A percentile compares a stretch with the other conserved stretches of the same genome.
These are phyloP conservation scores for Podarcis siculus DNA, from an alignment of 2,797 vertebrate genomes.

Conservation along the genomic window DNA sequence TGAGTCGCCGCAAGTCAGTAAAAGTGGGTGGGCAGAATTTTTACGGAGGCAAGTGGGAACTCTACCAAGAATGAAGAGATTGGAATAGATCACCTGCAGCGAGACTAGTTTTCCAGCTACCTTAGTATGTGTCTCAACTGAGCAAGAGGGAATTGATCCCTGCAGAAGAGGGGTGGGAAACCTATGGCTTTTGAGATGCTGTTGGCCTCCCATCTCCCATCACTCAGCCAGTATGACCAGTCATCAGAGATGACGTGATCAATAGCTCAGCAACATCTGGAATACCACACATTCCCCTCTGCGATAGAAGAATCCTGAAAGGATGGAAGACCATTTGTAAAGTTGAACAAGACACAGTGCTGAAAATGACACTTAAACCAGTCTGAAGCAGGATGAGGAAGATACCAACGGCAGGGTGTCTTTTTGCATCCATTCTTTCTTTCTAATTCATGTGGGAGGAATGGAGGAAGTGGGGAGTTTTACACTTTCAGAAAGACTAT, in stretches of 20 bases:
- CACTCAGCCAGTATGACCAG: no score
- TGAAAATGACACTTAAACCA: not conserved
- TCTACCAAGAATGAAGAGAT: not conserved
- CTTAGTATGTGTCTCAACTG: not conserved
- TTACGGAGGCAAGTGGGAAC: no score
- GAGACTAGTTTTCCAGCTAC: not conserved
- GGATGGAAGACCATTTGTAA: not conserved
- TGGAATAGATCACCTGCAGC: not conserved
- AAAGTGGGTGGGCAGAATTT: not conserved
- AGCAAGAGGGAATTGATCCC: not conserved
- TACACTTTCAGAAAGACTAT: not conserved
- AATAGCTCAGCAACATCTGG: no score
- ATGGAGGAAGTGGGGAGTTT: not conserved
- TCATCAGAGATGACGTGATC: no score
- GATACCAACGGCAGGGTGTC: not conserved
- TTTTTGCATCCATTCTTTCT: not conserved
- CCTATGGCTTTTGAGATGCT: no score
- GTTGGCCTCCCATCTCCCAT: no score
- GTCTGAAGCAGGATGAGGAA: not conserved
- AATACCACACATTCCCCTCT: no score
- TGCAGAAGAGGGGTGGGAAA: not conserved
- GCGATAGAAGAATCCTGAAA: not conserved
- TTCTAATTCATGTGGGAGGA: not conserved
- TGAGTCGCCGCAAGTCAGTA: not conserved
- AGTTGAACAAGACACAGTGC: fast-evolving